These are phyloP conservation scores for Erethizon dorsatum DNA, from an alignment of 2,797 vertebrate species.

Conservation along the genomic window DNA sequence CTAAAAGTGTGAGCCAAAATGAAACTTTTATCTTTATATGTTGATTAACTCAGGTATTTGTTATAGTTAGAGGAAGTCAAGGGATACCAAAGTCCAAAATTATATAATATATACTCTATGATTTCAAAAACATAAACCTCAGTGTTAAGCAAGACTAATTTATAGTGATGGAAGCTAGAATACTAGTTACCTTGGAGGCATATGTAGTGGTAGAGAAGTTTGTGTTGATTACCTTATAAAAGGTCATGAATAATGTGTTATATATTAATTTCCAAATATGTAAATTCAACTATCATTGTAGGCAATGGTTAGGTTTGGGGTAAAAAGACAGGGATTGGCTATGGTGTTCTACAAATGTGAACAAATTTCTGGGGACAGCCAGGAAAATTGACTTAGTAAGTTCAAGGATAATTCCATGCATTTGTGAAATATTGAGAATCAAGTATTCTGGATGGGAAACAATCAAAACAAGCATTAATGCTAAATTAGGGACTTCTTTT, in stretches of 20 bases:
- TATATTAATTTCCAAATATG: neutral
- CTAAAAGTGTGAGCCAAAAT: neutral
- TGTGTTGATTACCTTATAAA: neutral
- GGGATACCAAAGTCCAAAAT: neutral
- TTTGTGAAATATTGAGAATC: constrained; percentile 3
- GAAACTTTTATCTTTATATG: neutral
- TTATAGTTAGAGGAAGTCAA: neutral
- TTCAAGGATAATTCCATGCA: neutral
- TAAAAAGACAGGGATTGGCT: neutral
- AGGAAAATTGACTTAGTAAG: neutral
- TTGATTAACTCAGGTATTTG: neutral
- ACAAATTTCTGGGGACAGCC: neutral
- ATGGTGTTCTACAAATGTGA: neutral
- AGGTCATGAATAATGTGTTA: neutral
- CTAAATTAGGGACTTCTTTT: neutral
- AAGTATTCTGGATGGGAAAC: constrained; percentile 41
- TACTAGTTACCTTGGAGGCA: neutral
- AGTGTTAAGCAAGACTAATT: neutral
- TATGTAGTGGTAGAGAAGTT: neutral
- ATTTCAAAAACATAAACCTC: neutral
- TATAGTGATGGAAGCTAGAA: neutral
- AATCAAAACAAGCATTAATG: neutral
- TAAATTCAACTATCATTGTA: neutral
- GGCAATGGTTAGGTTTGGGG: neutral
- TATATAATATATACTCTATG: neutral